Base-by-base conservation (phyloP, 2,888 invertebrate species). In the Fragum sueziense region DNA sequence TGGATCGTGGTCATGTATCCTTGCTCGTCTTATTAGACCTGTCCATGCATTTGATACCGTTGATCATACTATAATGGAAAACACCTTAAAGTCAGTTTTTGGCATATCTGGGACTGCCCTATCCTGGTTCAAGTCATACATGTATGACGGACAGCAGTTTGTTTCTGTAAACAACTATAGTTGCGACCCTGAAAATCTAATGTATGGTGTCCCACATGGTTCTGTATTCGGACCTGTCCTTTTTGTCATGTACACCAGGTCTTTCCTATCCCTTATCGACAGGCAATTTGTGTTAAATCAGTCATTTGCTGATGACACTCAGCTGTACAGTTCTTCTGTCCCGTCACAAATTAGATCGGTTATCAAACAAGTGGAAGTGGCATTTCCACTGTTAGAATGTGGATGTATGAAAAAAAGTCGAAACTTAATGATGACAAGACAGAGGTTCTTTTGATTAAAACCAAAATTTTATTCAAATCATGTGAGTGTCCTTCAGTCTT, bases 401-500 rank as follows among this genome's bases (percentile, higher is more conserved):
- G 47, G 47, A 47, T 47, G 47, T 14, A n/a, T 14, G 20, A 47
- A 47, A 47, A 47, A 20, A 47, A 47, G n/a, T 47, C n/a, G 47
- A 47, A 47, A 14, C 47, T 47, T 2, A 47, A 47, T 47, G 47
- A 47, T 14, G 4, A 47, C 47, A 47, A 4, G n/a, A 47, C 47
- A 2, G 47, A 47, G n/a, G 47, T 47, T 47, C n/a, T 47, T 3
- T 47, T 4, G 47, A 47, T 47, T n/a, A 14, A 47, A 47, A 3
- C 57, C 57, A 57, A 57, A 27, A 57, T 25, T 14, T 57, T 27
- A 57, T 57, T 57, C 57, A 57, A 57, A 14, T 57, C 57, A 22
- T 57, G 57, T 57, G 57, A n/a, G n/a, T n/a, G n/a, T n/a, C n/a
- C n/a, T n/a, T n/a, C n/a, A n/a, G n/a, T n/a, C n/a, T n/a, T n/a